phyloP scores from a whole-genome alignment of 2,888 invertebrate species.

The Amphipyra berbera region DNA sequence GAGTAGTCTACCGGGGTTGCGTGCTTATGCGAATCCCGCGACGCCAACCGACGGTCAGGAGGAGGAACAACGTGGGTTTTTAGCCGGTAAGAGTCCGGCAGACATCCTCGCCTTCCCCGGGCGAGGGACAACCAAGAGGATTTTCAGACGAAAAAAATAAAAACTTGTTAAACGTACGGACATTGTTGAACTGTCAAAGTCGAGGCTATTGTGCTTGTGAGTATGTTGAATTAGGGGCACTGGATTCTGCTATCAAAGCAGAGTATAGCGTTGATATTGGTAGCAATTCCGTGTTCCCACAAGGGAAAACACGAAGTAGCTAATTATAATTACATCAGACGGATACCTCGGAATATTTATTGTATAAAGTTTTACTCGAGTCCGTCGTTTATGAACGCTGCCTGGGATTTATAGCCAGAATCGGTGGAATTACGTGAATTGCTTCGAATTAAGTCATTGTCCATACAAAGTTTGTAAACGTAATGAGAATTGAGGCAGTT shows the following conservation, averaged over 20 bases:
- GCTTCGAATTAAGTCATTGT: conserved; percentile 56
- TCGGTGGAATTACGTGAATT: conserved; percentile 49
- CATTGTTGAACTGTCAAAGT: too few relatives aligned
- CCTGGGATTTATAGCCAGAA: conserved; percentile 55
- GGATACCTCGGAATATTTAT: conserved; percentile 56
- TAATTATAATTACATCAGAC: conserved; percentile 32
- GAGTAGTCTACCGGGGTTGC: too few relatives aligned
- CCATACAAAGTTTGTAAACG: conserved; percentile 41
- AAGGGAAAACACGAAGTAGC: conserved; percentile 3
- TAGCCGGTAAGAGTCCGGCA: too few relatives aligned
- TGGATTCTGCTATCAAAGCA: not conserved
- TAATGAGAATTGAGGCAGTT: conserved; percentile 31
- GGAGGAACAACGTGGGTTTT: too few relatives aligned
- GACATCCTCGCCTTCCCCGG: too few relatives aligned
- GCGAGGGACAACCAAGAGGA: too few relatives aligned
- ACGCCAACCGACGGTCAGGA: too few relatives aligned
- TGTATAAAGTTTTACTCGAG: conserved; percentile 53
- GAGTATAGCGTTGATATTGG: not conserved
- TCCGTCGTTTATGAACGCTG: conserved; percentile 51
- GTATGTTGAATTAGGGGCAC: too few relatives aligned
- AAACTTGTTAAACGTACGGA: too few relatives aligned
- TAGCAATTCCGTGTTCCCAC: conserved; percentile 1
- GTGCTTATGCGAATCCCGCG: too few relatives aligned
- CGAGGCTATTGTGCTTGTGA: too few relatives aligned
- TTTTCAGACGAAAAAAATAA: too few relatives aligned